Evolutionary conservation across 1,140 invertebrate species (phyloP).

Genomic region (Planococcus citri): DNA sequence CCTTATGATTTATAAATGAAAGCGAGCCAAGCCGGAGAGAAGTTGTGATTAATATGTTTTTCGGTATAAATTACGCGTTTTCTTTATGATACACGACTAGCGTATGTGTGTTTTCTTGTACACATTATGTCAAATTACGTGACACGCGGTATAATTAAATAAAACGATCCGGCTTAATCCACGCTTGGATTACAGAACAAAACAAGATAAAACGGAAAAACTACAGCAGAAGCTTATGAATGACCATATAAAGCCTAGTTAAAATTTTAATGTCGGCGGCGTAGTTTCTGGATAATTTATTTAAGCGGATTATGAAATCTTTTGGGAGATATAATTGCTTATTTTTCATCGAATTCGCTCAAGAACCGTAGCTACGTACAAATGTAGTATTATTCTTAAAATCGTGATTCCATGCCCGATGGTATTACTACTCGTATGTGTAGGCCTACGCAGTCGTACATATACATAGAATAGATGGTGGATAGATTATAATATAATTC

Average conservation of each 20-base stretch:
- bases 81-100: no score
- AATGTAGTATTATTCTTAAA: neutral
- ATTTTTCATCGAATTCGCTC: conserved; percentile 2
- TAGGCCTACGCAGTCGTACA: no score
- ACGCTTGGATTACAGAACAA: neutral
- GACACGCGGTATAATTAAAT: neutral
- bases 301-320: conserved; percentile 7
- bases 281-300: neutral
- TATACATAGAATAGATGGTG: no score
- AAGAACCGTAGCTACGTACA: no score
- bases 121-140: neutral
- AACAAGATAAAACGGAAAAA: conserved; percentile 3
- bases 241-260: neutral
- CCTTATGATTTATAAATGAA: neutral
- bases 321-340: neutral
- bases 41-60: neutral
- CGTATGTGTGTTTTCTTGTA: no score
- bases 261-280: neutral
- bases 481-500: neutral
- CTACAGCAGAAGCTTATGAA: neutral
- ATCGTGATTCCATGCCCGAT: no score
- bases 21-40: neutral
- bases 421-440: no score
- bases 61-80: neutral
- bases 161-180: neutral